These are phyloP conservation scores for Alexandromys fortis DNA, from an alignment of 2,113 vertebrate genomes.

Conservation along the genomic window DNA sequence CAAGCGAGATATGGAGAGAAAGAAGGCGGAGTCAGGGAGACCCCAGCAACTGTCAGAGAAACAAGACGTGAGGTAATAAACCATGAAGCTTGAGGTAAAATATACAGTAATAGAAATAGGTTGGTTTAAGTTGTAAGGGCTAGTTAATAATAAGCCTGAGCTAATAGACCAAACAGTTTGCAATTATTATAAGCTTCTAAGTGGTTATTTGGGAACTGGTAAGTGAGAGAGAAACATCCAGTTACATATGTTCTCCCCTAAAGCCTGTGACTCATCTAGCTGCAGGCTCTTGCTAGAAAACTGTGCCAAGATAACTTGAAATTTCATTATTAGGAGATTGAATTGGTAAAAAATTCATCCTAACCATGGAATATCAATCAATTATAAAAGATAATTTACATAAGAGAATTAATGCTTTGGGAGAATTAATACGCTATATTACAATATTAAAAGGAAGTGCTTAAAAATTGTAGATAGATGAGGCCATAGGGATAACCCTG, in stretches of 20 bases:
- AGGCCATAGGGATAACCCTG: rapidly evolving
- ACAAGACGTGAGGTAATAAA: too few relatives aligned
- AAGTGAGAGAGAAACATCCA: too few relatives aligned
- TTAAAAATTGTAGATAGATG: neutral
- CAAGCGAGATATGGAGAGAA: too few relatives aligned
- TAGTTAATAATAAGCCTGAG: too few relatives aligned
- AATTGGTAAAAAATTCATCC: neutral
- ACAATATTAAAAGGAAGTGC: neutral
- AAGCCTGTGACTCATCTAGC: neutral
- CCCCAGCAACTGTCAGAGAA: too few relatives aligned
- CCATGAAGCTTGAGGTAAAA: too few relatives aligned
- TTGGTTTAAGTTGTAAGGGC: too few relatives aligned
- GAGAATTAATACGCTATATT: neutral
- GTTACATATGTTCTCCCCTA: neutral
- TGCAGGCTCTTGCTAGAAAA: neutral
- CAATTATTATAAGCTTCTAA: too few relatives aligned
- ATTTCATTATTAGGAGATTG: neutral
- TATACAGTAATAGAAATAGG: too few relatives aligned
- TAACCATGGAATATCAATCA: neutral
- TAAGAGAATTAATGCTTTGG: neutral
- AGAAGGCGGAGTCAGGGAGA: too few relatives aligned
- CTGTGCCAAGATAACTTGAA: neutral
- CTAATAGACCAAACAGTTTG: too few relatives aligned
- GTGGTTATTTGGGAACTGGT: too few relatives aligned
- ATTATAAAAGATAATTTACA: neutral